A percentile compares a stretch with the other conserved stretches of the same genome.
phyloP scores from a whole-genome alignment of 2,888 invertebrate genomes.

The Hirtodrosophila cameraria region DNA sequence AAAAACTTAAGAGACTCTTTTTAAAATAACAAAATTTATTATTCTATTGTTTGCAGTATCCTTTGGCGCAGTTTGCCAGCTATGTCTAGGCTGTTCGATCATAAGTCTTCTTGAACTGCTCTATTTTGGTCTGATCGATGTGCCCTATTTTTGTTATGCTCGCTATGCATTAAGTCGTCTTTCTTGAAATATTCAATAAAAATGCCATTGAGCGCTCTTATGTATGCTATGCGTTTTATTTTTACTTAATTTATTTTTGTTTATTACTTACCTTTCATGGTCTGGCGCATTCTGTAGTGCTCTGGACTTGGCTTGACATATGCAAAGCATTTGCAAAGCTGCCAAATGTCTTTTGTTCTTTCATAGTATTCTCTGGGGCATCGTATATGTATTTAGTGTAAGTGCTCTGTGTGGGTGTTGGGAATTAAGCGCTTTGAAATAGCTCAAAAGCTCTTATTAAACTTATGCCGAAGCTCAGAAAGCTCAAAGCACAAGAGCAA shows the following conservation, averaged over 20 bases:
- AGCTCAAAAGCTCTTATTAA: neutral
- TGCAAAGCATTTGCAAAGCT: constrained; percentile 35
- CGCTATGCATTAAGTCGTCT: constrained; percentile 10
- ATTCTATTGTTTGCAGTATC: constrained; percentile 75
- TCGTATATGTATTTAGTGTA: constrained; percentile 5
- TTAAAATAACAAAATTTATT: neutral
- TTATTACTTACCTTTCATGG: constrained; percentile 35
- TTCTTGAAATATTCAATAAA: constrained; percentile 31
- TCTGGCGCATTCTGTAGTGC: constrained; percentile 42
- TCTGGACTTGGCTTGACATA: constrained; percentile 43
- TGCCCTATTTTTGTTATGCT: constrained; percentile 63
- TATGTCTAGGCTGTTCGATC: constrained; percentile 85
- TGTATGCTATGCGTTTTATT: constrained; percentile 15
- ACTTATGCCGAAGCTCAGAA: neutral
- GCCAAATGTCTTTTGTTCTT: constrained; percentile 34
- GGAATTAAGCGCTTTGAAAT: no score
- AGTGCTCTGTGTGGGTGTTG: neutral
- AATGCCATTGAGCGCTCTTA: constrained; percentile 2
- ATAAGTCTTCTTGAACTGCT: constrained; percentile 84
- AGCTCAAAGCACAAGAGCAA: neutral
- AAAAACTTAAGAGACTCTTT: no score
- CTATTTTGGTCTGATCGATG: constrained; percentile 79
- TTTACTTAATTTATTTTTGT: constrained; percentile 10
- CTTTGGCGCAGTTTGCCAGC: constrained; percentile 85
- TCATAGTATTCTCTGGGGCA: constrained; percentile 7